Evolutionary conservation across 2,113 vertebrate species (phyloP).

Genomic region (Catharus minimus): DNA sequence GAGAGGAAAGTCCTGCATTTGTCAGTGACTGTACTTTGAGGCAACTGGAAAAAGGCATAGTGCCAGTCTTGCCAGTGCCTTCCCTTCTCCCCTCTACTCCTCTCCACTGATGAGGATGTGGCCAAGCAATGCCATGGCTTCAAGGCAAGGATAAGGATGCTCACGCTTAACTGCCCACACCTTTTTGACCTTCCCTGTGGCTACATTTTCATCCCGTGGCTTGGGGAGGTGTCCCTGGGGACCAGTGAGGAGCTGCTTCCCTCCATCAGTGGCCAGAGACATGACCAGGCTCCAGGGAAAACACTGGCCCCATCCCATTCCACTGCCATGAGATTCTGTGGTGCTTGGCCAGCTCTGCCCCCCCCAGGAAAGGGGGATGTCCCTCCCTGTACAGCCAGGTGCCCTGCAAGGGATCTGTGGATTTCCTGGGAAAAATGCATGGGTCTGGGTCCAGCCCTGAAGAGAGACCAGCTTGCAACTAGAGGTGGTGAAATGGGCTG

Average conservation of each 20-base stretch:
- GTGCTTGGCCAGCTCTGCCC: background rate
- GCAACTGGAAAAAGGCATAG: fast-evolving
- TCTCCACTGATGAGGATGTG: background rate
- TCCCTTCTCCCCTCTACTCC: background rate
- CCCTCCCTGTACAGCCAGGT: background rate
- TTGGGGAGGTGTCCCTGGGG: background rate
- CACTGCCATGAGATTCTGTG: fast-evolving
- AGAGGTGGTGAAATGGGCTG: background rate
- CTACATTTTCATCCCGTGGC: background rate
- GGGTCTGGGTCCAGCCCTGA: background rate
- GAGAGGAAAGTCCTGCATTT: background rate
- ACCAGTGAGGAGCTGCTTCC: background rate
- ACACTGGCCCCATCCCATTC: fast-evolving
- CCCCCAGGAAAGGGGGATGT: background rate
- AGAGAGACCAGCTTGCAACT: background rate
- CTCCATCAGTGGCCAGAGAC: background rate
- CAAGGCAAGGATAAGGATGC: background rate
- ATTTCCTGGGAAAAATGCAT: background rate
- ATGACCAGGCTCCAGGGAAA: background rate
- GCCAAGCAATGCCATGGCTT: background rate
- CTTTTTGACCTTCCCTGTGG: background rate
- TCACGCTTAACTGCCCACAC: background rate
- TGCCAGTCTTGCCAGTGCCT: background rate
- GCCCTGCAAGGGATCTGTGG: background rate
- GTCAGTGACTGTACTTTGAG: background rate